Base-by-base conservation (phyloP, 2,797 vertebrate species). In the Notolepis coatsorum region DNA sequence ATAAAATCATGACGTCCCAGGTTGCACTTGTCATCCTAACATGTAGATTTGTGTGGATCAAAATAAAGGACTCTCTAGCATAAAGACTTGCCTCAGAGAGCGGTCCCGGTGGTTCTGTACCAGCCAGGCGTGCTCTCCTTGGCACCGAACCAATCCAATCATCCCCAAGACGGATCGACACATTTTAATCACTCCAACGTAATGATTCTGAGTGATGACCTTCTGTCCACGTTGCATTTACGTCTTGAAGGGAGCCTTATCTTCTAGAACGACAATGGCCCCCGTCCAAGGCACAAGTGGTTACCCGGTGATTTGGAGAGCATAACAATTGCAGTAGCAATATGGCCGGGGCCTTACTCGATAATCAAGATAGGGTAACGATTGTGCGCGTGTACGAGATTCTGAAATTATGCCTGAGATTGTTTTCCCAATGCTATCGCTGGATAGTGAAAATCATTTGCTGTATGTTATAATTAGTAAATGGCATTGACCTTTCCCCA, bases 401-500 rank as follows among this genome's bases (percentile, higher is more conserved):
- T 33, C 28, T 53, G 27, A 51, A n/a, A n/a, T n/a, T n/a, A n/a
- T n/a, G n/a, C n/a, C n/a, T n/a, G 15, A 55, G 39, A 43, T 17
- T 12, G 15, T 20, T 79, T 58, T 48, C n/a, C 31, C n/a, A 24
- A 9, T 24, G 2, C 39, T 13, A 24, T 24, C 20, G 58, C 63
- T 3, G 8, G 39, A 56, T 30, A 50, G 54, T 59, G 55, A 39
- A 23, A 55, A 43, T 24, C 49, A 65, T 76, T n/a, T 60, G 63
- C 31, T 59, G 50, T 58, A 41, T 13, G 37, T 60, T 49, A 55
- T n/a, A n/a, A n/a, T 39, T 60, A 62, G 69, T 63, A 74, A 59
- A 75, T 69, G 55, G 30, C 2, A 7, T 2, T 35, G 55, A 75
- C 72, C 56, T 69, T 81, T 62, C 72, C 42, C 46, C 47, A 68